Conservation (phyloP, 2,888 invertebrate species). For the Acleris emargana region DNA sequence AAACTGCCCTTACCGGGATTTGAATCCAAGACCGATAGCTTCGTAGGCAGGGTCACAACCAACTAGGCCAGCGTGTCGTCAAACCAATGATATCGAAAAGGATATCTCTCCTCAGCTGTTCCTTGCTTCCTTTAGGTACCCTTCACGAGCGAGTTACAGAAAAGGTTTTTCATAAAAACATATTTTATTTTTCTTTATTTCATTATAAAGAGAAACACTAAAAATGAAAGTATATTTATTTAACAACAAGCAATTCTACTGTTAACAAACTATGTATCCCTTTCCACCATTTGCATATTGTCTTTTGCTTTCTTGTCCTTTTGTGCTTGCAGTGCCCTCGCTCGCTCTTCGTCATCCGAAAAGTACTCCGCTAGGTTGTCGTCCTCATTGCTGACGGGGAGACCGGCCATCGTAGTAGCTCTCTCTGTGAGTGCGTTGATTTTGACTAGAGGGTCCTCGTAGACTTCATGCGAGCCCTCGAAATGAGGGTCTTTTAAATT, state of each 20-base stretch:
- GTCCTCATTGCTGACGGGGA: constrained; percentile 56
- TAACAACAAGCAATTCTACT: constrained; percentile 53
- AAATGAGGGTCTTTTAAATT: constrained; percentile 52
- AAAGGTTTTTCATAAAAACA: too few relatives aligned
- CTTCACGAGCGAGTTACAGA: too few relatives aligned
- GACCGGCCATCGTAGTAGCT: constrained; percentile 65
- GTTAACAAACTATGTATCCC: constrained; percentile 63
- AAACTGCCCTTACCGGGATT: too few relatives aligned
- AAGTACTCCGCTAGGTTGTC: constrained; percentile 76
- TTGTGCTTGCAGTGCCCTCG: constrained; percentile 65
- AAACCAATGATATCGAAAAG: too few relatives aligned
- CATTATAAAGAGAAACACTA: background rate
- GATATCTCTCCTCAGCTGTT: too few relatives aligned
- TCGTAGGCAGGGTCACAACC: too few relatives aligned
- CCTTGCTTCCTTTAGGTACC: too few relatives aligned
- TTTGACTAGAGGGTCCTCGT: constrained; percentile 66
- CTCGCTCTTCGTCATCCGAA: constrained; percentile 80
- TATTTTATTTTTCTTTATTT: too few relatives aligned
- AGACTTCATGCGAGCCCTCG: constrained; percentile 50
- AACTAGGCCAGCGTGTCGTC: too few relatives aligned
- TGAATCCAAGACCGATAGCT: too few relatives aligned
- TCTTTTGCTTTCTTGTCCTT: constrained; percentile 63
- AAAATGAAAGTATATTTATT: constrained; percentile 49
- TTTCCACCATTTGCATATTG: constrained; percentile 62
- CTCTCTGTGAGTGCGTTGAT: constrained; percentile 63